These are phyloP conservation scores for Xenopus petersii DNA, from an alignment of 2,797 vertebrate species.

Conservation along the genomic window DNA sequence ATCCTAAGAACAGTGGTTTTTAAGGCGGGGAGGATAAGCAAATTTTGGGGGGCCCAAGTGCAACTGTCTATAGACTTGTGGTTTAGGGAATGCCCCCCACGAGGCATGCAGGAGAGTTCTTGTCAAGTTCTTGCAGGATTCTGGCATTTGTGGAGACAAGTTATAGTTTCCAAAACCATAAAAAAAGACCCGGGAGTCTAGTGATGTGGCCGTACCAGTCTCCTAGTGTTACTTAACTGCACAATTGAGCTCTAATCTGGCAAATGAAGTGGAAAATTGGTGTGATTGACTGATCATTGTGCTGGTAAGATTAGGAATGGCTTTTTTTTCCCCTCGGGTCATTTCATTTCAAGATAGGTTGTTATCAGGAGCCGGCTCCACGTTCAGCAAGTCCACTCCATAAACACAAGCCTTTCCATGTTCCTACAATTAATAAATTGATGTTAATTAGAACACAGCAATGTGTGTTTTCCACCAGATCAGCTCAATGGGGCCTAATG, in stretches of 20 bases:
- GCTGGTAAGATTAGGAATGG: neutral
- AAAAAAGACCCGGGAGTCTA: neutral
- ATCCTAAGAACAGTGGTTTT: too few relatives aligned
- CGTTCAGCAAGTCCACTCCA: constrained; percentile 6
- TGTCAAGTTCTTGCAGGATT: too few relatives aligned
- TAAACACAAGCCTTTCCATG: constrained; percentile 1
- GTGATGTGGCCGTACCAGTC: neutral
- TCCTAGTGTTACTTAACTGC: neutral
- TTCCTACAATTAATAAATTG: constrained; percentile 10
- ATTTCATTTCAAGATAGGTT: constrained; percentile 3
- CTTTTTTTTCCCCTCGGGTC: neutral
- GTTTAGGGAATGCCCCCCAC: too few relatives aligned
- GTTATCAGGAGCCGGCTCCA: constrained; percentile 2
- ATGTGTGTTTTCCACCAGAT: constrained; percentile 6
- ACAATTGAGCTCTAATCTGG: neutral
- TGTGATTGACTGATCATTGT: neutral
- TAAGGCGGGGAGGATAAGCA: too few relatives aligned
- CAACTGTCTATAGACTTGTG: too few relatives aligned
- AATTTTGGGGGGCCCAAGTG: too few relatives aligned
- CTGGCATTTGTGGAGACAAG: too few relatives aligned
- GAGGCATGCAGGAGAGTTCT: too few relatives aligned
- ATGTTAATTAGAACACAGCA: constrained; percentile 24
- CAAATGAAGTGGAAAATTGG: neutral
- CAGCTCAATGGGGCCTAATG: constrained; percentile 22
- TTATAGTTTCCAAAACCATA: neutral